A percentile compares a stretch with the other conserved stretches of the same genome.
These are phyloP conservation scores for Gymnoscopelus microlampas DNA, from an alignment of 2,797 vertebrate species.

Conservation along the genomic window DNA sequence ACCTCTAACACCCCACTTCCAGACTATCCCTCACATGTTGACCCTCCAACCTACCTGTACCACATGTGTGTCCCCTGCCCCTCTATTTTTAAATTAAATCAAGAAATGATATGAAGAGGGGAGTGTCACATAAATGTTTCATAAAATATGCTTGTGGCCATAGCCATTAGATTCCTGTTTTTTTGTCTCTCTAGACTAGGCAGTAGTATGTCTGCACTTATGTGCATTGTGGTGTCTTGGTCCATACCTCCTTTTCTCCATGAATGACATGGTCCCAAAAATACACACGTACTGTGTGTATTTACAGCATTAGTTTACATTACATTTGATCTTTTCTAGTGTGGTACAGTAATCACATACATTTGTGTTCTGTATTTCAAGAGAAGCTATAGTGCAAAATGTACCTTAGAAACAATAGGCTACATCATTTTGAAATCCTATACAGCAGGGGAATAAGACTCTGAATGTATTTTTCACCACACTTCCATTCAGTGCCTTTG, in stretches of 20 bases:
- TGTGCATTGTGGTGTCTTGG: constrained; percentile 35
- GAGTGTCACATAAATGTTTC: constrained; percentile 33
- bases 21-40: constrained; percentile 33
- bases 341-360: not conserved
- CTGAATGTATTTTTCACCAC: constrained; percentile 20
- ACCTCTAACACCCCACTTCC: constrained; percentile 87
- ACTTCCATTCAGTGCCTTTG: constrained; percentile 37
- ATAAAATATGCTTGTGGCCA: constrained; percentile 43
- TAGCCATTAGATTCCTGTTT: constrained; percentile 27
- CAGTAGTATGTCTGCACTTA: constrained; percentile 37
- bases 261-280: constrained; percentile 29
- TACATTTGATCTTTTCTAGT: constrained; percentile 17
- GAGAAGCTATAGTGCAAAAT: too few species aligned
- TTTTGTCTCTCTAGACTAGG: constrained; percentile 22
- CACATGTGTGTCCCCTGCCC: not conserved
- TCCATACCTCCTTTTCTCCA: constrained; percentile 11
- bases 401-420: too few species aligned
- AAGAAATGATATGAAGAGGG: constrained; percentile 27
- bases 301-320: constrained; percentile 7
- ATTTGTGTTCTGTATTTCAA: constrained; percentile 18
- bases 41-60: constrained; percentile 20
- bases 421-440: too few species aligned
- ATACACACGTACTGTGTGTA: not conserved
- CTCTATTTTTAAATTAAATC: constrained; percentile 38
- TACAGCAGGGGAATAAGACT: too few species aligned